These are phyloP conservation scores for Hucho hucho DNA, from an alignment of 2,113 vertebrate species.

Conservation along the genomic window DNA sequence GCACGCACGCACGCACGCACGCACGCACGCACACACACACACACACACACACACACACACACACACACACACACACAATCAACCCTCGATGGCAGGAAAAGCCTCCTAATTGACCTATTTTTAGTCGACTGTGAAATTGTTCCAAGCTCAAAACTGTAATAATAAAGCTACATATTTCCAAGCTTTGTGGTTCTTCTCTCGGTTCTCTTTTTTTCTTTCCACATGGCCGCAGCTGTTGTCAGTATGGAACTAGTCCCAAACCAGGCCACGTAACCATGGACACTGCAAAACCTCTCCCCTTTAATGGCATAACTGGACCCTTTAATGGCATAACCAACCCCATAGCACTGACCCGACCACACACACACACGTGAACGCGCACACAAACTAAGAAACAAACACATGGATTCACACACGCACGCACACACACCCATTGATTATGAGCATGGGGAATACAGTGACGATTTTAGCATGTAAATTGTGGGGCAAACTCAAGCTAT, in stretches of 20 bases:
- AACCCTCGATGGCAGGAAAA: slow-evolving; percentile 17
- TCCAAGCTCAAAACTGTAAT: too few relatives aligned
- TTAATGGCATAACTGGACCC: background rate
- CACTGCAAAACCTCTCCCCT: background rate
- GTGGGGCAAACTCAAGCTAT: too few relatives aligned
- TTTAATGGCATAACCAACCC: background rate
- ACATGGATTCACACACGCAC: background rate
- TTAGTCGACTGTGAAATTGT: slow-evolving; percentile 12
- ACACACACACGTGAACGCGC: background rate
- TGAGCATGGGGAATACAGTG: too few relatives aligned
- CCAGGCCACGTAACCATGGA: background rate
- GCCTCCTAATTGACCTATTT: slow-evolving; percentile 60
- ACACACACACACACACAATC: background rate
- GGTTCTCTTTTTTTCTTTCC: background rate
- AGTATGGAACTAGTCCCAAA: background rate
- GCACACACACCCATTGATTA: background rate
- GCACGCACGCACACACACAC: background rate
- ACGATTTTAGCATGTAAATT: too few relatives aligned
- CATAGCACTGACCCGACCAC: background rate
- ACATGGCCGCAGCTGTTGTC: slow-evolving; percentile 3
- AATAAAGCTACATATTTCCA: background rate
- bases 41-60: slow-evolving; percentile 16
- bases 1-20: background rate
- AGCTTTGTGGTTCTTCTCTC: slow-evolving; percentile 52
- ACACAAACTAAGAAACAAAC: background rate